Base-by-base conservation (phyloP, 2,888 invertebrate genomes). In the Aplocera efformata region DNA sequence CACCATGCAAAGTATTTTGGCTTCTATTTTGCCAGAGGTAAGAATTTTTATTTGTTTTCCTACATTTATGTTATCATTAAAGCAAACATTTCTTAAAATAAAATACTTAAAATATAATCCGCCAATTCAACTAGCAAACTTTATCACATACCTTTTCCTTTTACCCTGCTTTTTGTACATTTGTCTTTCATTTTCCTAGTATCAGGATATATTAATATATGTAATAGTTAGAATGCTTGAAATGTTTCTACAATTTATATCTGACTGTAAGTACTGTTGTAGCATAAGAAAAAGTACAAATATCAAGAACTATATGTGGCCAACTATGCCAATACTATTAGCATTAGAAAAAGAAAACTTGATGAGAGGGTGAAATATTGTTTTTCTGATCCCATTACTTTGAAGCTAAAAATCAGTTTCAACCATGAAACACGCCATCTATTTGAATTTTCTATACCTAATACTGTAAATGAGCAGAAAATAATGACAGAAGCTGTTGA, bases 1-100 rank as follows among this genome's bases (percentile, higher is more conserved):
- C 24, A 63, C 59, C 7, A 46, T 86, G 29, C 65, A 70, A 35
- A 71, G 52, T 32, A 67, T 86, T 37, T 47, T 84, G 25, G 66
- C 66, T 1, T 56, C 76, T 8, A 72, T 75, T 6, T 58, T 86
- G 37, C 80, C 83, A 0, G 71, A 77, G 64, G 86, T 88, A 55
- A 76, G 83, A 75, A 61, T n/a, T n/a, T n/a, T n/a, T n/a, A n/a
- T n/a, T n/a, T n/a, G n/a, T n/a, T n/a, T n/a, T n/a, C n/a, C n/a
- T n/a, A n/a, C n/a, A n/a, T n/a, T n/a, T n/a, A n/a, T 40, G 27
- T 27, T 38, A 30, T 9, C 38, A 31, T 20, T 31, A 13, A 22
- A 4, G 24, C 13, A n/a, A n/a, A n/a, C n/a, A n/a, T n/a, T n/a
- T n/a, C n/a, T n/a, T n/a, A n/a, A n/a, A n/a, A n/a, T n/a, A n/a